Evolutionary conservation across 2,888 invertebrate species (phyloP).

Genomic region (Drosophila barbarae): DNA sequence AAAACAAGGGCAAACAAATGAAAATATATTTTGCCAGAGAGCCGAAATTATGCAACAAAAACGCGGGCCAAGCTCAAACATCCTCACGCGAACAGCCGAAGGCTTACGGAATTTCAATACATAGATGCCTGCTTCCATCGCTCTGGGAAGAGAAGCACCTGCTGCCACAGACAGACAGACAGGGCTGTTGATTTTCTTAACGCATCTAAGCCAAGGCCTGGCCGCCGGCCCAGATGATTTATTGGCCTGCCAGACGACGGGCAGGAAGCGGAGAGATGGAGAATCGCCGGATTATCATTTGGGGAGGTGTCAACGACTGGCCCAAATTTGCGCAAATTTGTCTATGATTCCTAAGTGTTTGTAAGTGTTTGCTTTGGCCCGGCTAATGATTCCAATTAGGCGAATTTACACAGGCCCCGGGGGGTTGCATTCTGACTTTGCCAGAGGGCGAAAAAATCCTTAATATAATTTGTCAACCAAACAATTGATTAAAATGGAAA

Average conservation of each 20-base stretch:
- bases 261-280: slow-evolving; percentile 33
- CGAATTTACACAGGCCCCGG: slow-evolving; percentile 42
- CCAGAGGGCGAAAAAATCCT: background rate
- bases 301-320: slow-evolving; percentile 61
- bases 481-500: background rate
- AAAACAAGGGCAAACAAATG: slow-evolving; percentile 50
- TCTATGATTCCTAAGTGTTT: slow-evolving; percentile 59
- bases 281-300: slow-evolving; percentile 45
- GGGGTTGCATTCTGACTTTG: background rate
- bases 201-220: slow-evolving; percentile 71
- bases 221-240: slow-evolving; percentile 63
- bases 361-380: slow-evolving; percentile 35
- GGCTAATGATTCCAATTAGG: slow-evolving; percentile 67
- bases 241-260: slow-evolving; percentile 53
- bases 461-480: background rate
- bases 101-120: slow-evolving; percentile 44
- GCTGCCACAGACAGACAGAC: slow-evolving; percentile 59
- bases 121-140: slow-evolving; percentile 37
- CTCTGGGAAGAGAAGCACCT: slow-evolving; percentile 66
- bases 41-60: slow-evolving; percentile 48
- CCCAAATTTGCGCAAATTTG: slow-evolving; percentile 65
- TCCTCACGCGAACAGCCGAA: slow-evolving; percentile 4
- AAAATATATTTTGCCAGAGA: slow-evolving; percentile 48
- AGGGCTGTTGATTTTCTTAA: slow-evolving; percentile 69
- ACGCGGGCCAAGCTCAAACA: slow-evolving; percentile 22